These are phyloP conservation scores for Ophraella communa DNA, from an alignment of 2,888 invertebrate species.

Conservation along the genomic window DNA sequence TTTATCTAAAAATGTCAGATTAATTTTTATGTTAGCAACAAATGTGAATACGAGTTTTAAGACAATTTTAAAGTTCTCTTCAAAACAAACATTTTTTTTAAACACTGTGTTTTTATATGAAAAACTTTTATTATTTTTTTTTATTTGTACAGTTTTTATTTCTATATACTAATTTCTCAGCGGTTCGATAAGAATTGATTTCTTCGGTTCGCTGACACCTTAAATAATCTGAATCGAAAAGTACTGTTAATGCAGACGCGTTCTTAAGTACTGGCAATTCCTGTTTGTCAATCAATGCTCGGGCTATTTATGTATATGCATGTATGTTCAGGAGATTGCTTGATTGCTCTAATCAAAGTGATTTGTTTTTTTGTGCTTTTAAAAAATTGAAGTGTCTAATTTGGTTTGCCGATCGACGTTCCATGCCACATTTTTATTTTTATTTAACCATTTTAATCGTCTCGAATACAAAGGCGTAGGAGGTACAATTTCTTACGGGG, in stretches of 20 bases:
- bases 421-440: background rate
- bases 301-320: slow-evolving; percentile 19
- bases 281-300: slow-evolving; percentile 22
- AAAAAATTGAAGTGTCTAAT: slow-evolving; percentile 16
- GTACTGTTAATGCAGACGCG: slow-evolving; percentile 19
- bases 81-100: no score
- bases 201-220: slow-evolving; percentile 10
- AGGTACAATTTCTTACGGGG: background rate
- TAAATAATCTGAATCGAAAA: slow-evolving; percentile 11
- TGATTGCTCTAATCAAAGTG: slow-evolving; percentile 22
- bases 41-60: no score
- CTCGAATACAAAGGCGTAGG: background rate
- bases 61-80: no score
- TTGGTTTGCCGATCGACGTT: slow-evolving; percentile 9
- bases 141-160: background rate
- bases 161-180: background rate
- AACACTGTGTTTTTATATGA: no score
- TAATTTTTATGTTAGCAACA: no score
- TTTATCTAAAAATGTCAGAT: no score
- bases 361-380: slow-evolving; percentile 7
- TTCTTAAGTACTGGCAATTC: slow-evolving; percentile 22
- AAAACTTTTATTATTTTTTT: no score
- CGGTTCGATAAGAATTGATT: background rate
- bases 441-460: slow-evolving; percentile 7
- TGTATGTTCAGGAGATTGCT: slow-evolving; percentile 21